Evolutionary conservation across 2,888 invertebrate genomes (phyloP).

Genomic region (Drosophila pegasa): DNA sequence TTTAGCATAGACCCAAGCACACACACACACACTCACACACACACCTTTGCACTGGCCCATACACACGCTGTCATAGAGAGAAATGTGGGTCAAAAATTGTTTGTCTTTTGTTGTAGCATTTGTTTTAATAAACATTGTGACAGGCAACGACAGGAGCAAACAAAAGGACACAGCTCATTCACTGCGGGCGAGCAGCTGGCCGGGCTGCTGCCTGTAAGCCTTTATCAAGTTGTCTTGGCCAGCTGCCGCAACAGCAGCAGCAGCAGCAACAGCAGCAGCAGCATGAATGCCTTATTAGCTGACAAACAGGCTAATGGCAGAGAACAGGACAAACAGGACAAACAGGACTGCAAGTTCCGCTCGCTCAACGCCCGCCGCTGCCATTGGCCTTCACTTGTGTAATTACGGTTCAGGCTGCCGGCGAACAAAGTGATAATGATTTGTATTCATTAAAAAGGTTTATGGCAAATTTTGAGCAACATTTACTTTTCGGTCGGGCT

Average conservation of each 20-base stretch:
- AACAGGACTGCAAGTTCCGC: slow-evolving; percentile 31
- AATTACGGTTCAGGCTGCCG: slow-evolving; percentile 73
- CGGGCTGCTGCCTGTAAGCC: slow-evolving; percentile 42
- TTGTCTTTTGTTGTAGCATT: slow-evolving; percentile 71
- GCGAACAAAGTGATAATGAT: slow-evolving; percentile 79
- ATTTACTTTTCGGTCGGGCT: slow-evolving; percentile 62
- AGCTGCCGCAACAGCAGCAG: slow-evolving; percentile 11
- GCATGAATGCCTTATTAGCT: slow-evolving; percentile 74
- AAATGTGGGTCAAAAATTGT: slow-evolving; percentile 74
- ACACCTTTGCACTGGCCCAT: slow-evolving; percentile 25
- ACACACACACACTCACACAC: slow-evolving; percentile 25
- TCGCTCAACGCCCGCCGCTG: slow-evolving; percentile 8
- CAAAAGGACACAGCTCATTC: slow-evolving; percentile 48
- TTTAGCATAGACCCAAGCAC: slow-evolving; percentile 52
- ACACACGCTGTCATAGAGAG: slow-evolving; percentile 18
- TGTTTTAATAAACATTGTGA: slow-evolving; percentile 80
- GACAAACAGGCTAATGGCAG: slow-evolving; percentile 42
- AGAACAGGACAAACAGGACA: neutral
- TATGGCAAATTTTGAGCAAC: slow-evolving; percentile 74
- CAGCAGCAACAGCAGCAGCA: slow-evolving; percentile 6
- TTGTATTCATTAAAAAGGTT: slow-evolving; percentile 81
- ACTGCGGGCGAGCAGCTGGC: slow-evolving; percentile 22
- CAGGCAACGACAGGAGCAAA: slow-evolving; percentile 64
- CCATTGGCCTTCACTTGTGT: slow-evolving; percentile 44
- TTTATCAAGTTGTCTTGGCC: slow-evolving; percentile 70